A percentile compares a stretch with the other conserved stretches of the same genome.
Evolutionary conservation across 2,113 vertebrate species (phyloP).

Genomic region (Nycticebus coucang): DNA sequence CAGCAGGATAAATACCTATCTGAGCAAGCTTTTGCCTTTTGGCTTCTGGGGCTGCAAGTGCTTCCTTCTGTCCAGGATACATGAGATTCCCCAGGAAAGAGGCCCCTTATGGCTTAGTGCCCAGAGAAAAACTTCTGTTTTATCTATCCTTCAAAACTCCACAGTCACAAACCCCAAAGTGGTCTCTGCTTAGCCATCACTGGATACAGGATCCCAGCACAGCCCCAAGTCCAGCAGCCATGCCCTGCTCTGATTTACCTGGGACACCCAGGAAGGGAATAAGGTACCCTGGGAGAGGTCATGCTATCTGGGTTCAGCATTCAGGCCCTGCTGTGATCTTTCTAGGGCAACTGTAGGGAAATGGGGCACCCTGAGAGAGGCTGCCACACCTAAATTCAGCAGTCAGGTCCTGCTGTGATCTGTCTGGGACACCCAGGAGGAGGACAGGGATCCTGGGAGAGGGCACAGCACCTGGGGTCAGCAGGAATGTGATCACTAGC

Average conservation of each 20-base stretch:
- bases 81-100: too few species aligned
- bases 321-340: too few species aligned
- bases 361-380: too few species aligned
- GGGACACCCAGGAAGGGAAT: not conserved
- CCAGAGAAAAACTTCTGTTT: not conserved
- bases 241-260: not conserved
- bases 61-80: not conserved
- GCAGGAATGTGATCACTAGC: not conserved
- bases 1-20: not conserved
- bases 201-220: not conserved
- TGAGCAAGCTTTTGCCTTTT: not conserved
- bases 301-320: too few species aligned
- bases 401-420: not conserved
- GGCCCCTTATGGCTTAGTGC: not conserved
- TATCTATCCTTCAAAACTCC: not conserved
- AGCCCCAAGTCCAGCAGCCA: not conserved
- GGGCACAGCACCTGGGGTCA: fast-evolving
- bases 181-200: not conserved
- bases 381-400: too few species aligned
- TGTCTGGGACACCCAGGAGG: not conserved
- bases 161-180: not conserved
- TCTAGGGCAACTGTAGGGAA: too few species aligned
- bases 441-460: not conserved
- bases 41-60: too few species aligned
- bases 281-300: not conserved